A percentile compares a stretch with the other conserved stretches of the same genome.
phyloP scores from a whole-genome alignment of 2,113 vertebrate genomes.

The Nannobrachium achirus region DNA sequence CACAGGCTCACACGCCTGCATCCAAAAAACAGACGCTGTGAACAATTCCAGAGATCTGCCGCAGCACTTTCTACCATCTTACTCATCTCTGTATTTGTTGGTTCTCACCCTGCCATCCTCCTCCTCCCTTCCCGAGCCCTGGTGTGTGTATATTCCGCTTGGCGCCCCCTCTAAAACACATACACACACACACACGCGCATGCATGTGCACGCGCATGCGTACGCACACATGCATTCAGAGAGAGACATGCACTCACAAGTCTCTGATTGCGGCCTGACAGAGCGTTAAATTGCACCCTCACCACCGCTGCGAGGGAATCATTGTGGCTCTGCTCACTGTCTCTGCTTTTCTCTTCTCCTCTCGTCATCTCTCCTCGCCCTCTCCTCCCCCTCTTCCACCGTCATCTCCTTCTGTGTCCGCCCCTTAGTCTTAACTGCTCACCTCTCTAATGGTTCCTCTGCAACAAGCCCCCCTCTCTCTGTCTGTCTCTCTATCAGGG shows the following conservation, averaged over 20 bases:
- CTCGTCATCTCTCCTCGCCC: slow-evolving; percentile 2
- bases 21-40: neutral
- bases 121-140: slow-evolving; percentile 26
- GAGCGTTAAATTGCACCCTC: slow-evolving; percentile 76
- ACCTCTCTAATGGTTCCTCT: neutral
- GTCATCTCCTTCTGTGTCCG: neutral
- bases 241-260: slow-evolving; percentile 32
- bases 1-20: neutral
- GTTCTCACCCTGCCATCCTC: slow-evolving; percentile 8
- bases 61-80: slow-evolving; percentile 36
- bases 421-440: neutral
- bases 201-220: neutral
- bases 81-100: slow-evolving; percentile 58
- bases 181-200: slow-evolving; percentile 6
- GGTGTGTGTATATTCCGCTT: slow-evolving; percentile 43
- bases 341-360: slow-evolving; percentile 47
- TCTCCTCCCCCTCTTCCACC: neutral
- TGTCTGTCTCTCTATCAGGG: neutral
- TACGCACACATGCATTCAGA: slow-evolving; percentile 14
- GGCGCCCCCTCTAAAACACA: slow-evolving; percentile 10
- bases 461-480: too few relatives aligned
- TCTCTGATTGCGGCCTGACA: slow-evolving; percentile 67
- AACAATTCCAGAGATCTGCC: slow-evolving; percentile 40
- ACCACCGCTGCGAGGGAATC: slow-evolving; percentile 65
- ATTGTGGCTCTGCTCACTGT: slow-evolving; percentile 53